Percentiles rank a stretch among this genome's conserved stretches.
Evolutionary conservation across 2,888 invertebrate species (phyloP).

Genomic region (Rotaria macrura): DNA sequence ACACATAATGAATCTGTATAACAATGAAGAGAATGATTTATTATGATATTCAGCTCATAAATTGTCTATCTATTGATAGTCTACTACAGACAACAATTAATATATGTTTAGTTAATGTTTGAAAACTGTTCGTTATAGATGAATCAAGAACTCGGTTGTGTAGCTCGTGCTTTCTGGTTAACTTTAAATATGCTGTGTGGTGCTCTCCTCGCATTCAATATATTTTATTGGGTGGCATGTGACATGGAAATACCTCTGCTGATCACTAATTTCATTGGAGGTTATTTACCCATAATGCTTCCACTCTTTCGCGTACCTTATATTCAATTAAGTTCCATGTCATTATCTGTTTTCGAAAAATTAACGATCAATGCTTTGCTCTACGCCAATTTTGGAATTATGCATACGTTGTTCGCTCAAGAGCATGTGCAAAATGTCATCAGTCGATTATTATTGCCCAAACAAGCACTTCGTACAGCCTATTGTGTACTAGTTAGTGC

Average conservation of each 20-base stretch:
- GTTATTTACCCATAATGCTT: background rate
- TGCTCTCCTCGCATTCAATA: background rate
- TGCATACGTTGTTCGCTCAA: background rate
- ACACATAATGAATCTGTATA: too few relatives aligned
- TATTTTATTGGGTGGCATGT: background rate
- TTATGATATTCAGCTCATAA: too few relatives aligned
- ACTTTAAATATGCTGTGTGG: background rate
- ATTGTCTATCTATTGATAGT: too few relatives aligned
- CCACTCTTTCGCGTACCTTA: background rate
- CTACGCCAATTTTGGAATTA: background rate
- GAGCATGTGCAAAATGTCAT: background rate
- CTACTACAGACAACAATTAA: too few relatives aligned
- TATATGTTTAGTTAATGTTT: too few relatives aligned
- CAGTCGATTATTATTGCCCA: background rate
- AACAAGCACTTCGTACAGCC: background rate
- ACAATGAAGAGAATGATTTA: too few relatives aligned
- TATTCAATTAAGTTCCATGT: background rate
- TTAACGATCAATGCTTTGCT: background rate
- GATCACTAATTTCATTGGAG: background rate
- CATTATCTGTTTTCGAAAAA: background rate
- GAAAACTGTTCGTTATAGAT: too few relatives aligned
- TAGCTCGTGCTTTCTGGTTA: background rate
- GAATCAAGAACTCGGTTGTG: too few relatives aligned
- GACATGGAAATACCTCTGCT: background rate
- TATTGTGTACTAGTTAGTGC: background rate